phyloP scores from a whole-genome alignment of 2,797 vertebrate species.

The Triplophysa bombifrons region DNA sequence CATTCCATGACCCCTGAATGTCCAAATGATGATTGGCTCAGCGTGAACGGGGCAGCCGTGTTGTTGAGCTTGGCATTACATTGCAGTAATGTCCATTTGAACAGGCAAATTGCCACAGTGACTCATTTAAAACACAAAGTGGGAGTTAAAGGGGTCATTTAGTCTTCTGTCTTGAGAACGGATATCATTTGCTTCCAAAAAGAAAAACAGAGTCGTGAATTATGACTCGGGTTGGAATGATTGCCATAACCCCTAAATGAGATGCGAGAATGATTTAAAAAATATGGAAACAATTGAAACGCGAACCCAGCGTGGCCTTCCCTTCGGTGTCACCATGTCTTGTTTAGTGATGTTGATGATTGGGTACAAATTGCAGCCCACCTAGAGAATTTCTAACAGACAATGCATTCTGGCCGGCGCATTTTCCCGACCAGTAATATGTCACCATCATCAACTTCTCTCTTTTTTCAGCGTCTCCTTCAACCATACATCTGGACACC shows the following conservation, averaged over 20 bases:
- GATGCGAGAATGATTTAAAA: slow-evolving; percentile 17
- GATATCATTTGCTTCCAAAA: slow-evolving; percentile 35
- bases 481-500: slow-evolving; percentile 78
- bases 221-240: slow-evolving; percentile 30
- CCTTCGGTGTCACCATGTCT: slow-evolving; percentile 9
- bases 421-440: slow-evolving; percentile 64
- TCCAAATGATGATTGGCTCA: slow-evolving; percentile 43
- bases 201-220: slow-evolving; percentile 25
- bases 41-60: slow-evolving; percentile 31
- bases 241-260: slow-evolving; percentile 21
- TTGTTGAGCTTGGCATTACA: slow-evolving; percentile 45
- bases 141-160: slow-evolving; percentile 32
- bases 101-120: slow-evolving; percentile 39
- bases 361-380: slow-evolving; percentile 30
- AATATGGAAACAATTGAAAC: slow-evolving; percentile 25
- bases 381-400: slow-evolving; percentile 16
- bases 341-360: slow-evolving; percentile 21
- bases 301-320: not conserved
- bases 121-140: slow-evolving; percentile 47
- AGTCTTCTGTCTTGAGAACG: slow-evolving; percentile 35
- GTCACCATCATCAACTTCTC: slow-evolving; percentile 66
- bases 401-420: slow-evolving; percentile 34
- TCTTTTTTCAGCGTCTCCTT: slow-evolving; percentile 75
- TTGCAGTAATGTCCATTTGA: slow-evolving; percentile 41
- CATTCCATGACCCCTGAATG: slow-evolving; percentile 13